Evolutionary conservation across 2,797 vertebrate species (phyloP), one percentile per base, ranked within the genome.

Genomic region (Gadopsis bispinosus): DNA sequence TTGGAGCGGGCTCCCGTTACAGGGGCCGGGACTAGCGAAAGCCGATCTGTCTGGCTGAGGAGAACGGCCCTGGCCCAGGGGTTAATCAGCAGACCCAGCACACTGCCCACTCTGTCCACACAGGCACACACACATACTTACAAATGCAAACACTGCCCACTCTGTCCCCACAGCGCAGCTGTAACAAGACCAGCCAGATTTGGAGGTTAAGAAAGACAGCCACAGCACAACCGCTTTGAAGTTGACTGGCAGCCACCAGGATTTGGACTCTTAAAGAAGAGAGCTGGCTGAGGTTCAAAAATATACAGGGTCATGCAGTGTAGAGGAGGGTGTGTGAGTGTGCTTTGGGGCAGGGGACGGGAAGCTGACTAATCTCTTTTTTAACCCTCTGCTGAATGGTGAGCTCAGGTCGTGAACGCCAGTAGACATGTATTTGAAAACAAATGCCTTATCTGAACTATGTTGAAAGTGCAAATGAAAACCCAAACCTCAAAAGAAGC

Each of bases 1-100:
- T 94, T 93, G 94, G 94, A 94, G 91, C 89, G 91, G 90, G 95
- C 91, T 97, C 96, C 92, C 85, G 94, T 98, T 97, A 96, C 96
- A 94, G 93, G 75, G 95, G 91, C 91, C 75, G 91, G 92, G 89
- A 88, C 93, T 89, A 93, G 88, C 92, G 95, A 96, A 96, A 96
- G 93, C 92, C 89, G 91, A 95, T 92, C 93, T 92, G 95, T 95
- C 95, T 95, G 94, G 92, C 90, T 92, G 90, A 75, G 92, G 95
- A 94, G 95, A 94, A 88, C 93, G 90, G 91, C 94, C 92, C 94
- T 95, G 93, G 93, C 94, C 94, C 83, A 86, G 88, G 94, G 95
- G 94, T 97, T 96, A 96, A 96, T 96, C 96, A 96, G 93, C 87
- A 93, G 92, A 85, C 89, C 90, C 91, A 89, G 87, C 89, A 97